A percentile compares a stretch with the other conserved stretches of the same genome.
Conservation (phyloP, 2,888 invertebrate species). For the Abrostola tripartita region DNA sequence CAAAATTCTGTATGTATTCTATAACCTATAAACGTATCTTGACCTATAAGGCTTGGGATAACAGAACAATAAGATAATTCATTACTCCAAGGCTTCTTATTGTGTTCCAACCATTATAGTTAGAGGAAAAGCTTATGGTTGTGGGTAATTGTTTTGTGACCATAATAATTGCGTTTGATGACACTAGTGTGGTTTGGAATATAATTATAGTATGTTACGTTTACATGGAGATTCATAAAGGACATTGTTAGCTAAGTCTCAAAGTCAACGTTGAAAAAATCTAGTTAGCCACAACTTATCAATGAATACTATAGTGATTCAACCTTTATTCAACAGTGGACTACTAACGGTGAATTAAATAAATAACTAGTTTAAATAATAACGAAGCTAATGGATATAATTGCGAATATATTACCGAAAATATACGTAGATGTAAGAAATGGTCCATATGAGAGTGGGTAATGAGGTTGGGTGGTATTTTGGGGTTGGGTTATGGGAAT, state of each 20-base stretch:
- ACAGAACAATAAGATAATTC: constrained; percentile 81
- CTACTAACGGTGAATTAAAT: no score
- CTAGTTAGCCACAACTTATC: no score
- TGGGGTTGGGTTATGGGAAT: no score
- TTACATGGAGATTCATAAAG: constrained; percentile 11
- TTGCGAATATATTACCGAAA: no score
- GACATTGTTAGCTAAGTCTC: background rate
- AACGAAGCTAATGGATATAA: no score
- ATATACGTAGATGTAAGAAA: no score
- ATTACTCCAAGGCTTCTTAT: constrained; percentile 76
- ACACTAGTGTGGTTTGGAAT: constrained; percentile 47
- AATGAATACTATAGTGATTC: no score
- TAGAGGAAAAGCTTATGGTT: constrained; percentile 52
- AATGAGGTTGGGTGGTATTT: no score
- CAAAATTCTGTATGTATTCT: constrained; percentile 63
- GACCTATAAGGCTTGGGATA: constrained; percentile 77
- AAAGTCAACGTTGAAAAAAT: background rate
- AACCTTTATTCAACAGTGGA: no score
- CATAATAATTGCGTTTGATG: constrained; percentile 48
- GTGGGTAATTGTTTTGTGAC: constrained; percentile 58
- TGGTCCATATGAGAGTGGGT: no score
- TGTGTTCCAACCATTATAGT: constrained; percentile 69
- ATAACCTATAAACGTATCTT: constrained; percentile 63
- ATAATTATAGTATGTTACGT: constrained; percentile 12
- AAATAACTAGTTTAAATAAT: no score